Evolutionary conservation across 2,113 vertebrate species (phyloP), one percentile per base, ranked within the genome.

Genomic region (Elephantulus edwardii): DNA sequence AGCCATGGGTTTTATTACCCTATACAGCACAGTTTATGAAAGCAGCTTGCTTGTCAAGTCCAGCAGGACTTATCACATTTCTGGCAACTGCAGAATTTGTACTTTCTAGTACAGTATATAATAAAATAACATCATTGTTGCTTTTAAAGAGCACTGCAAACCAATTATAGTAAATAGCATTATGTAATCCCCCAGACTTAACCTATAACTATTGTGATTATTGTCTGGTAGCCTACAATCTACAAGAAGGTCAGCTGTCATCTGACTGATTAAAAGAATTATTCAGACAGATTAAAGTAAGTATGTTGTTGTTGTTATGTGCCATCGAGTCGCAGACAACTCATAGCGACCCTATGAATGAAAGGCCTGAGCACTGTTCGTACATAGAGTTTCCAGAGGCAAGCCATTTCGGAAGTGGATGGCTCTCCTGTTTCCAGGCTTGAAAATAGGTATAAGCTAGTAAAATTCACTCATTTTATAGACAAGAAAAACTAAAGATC

Each of bases 111-210:
- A 78, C 80, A 93, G 1, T 48, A n/a, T 81, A 46, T 24, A 84
- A 81, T 88, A 44, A 90, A 92, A 88, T 22, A 90, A 60, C 33
- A 89, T 60, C 54, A 62, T 70, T 74, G 48, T 54, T 54, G 38
- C 74, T n/a, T 35, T 93, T 71, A 82, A 17, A 82, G 50, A 87
- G 48, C 26, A 52, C 19, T 8, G 26, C 33, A 71, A 81, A 22
- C 38, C 74, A 92, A 71, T 75, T 68, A 77, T 19, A 83, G 48
- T 28, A 81, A 88, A 68, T 8, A 14, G 46, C 76, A 83, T 74
- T 76, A 46, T 40, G 50, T 38, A 90, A 91, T 56, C 48, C 81
- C 77, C 50, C 26, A 76, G 50, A 42, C n/a, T 50, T 33, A 40
- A 48, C 76, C 58, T 60, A 6, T 19, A 82, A 44, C 42, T 71